These are phyloP conservation scores for Falcunculus frontatus DNA, from an alignment of 2,113 vertebrate genomes.

Conservation along the genomic window DNA sequence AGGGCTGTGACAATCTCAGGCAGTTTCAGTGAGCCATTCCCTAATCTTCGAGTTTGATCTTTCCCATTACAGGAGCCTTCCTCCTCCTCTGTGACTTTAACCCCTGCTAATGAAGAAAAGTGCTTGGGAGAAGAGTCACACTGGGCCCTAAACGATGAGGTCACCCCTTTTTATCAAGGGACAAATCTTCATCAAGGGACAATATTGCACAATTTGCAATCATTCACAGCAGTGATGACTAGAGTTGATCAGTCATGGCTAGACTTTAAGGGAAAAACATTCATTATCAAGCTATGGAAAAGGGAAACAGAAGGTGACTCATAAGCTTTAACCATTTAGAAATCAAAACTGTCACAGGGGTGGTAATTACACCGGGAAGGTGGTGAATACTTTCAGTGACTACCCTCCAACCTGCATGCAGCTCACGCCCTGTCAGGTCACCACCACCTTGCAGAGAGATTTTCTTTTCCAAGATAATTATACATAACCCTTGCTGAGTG, in stretches of 20 bases:
- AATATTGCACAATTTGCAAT: neutral
- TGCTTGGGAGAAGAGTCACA: neutral
- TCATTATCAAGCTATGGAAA: neutral
- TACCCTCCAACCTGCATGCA: neutral
- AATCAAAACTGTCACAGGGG: neutral
- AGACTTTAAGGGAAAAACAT: conserved; percentile 1
- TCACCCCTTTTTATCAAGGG: neutral
- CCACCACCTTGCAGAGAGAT: neutral
- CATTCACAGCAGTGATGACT: neutral
- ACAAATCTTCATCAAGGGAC: neutral
- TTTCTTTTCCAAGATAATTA: neutral
- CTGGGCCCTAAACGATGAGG: neutral
- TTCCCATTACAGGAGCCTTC: neutral
- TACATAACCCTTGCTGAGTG: fast-evolving
- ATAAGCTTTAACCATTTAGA: neutral
- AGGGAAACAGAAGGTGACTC: conserved; percentile 17
- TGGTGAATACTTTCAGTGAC: neutral
- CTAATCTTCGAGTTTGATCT: neutral
- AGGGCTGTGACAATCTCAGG: neutral
- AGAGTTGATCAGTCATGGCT: neutral
- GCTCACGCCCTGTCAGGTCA: neutral
- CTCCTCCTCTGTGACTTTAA: neutral
- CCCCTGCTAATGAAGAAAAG: conserved; percentile 25
- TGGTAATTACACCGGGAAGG: neutral
- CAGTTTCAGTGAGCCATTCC: neutral